phyloP scores from a whole-genome alignment of 2,113 vertebrate genomes.

The Marmota flaviventris region DNA sequence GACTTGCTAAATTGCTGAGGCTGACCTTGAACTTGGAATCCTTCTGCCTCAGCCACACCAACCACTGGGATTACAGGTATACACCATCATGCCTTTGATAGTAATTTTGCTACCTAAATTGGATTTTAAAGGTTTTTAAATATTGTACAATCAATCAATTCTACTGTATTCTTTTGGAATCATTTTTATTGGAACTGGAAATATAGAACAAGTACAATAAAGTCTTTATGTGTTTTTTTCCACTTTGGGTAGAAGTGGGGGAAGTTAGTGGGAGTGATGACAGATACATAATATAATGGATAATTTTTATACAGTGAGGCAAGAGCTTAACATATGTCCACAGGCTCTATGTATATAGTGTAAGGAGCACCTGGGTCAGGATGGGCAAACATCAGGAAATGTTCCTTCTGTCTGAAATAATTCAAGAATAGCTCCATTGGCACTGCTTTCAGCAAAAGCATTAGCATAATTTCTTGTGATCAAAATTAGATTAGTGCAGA shows the following conservation, averaged over 20 bases:
- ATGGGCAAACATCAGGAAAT: not conserved
- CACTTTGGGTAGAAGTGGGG: not conserved
- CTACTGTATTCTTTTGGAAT: not conserved
- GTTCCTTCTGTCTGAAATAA: not conserved
- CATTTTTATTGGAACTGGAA: conserved; percentile 23
- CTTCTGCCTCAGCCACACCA: no score
- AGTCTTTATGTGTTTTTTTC: not conserved
- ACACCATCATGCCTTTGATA: not conserved
- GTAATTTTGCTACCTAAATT: not conserved
- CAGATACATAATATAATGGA: not conserved
- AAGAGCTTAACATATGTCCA: not conserved
- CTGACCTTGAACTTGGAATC: no score
- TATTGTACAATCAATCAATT: not conserved
- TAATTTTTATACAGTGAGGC: not conserved
- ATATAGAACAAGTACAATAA: not conserved
- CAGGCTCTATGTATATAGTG: not conserved
- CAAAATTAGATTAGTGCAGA: conserved; percentile 17
- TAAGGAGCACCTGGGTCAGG: not conserved
- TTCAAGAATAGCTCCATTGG: not conserved
- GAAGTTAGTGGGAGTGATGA: not conserved
- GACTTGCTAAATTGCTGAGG: no score
- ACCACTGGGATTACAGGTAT: no score
- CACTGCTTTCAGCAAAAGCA: not conserved
- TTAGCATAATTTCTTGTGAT: not conserved
- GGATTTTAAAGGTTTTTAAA: not conserved